Base-by-base conservation (phyloP, 2,888 invertebrate genomes). In the Dyspetes luteomarginatus region DNA sequence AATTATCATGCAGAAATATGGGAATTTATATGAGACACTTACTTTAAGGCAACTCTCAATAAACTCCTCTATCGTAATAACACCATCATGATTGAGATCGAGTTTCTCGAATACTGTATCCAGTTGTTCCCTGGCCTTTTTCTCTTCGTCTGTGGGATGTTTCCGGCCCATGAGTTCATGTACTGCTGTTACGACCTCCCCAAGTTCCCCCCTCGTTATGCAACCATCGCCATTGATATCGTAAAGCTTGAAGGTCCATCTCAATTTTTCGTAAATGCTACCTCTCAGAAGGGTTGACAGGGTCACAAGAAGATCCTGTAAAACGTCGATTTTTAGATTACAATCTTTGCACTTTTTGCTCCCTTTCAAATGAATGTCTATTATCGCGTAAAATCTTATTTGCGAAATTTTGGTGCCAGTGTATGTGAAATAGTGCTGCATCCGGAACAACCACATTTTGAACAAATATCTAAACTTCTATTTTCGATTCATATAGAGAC, bases 211-310 rank as follows among this genome's bases (percentile, higher is more conserved):
- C 85, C 97, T 95, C 67, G 98, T 98, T 90, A 99, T 98, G 89
- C 97, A 97, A 0, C 99, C 99, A 91, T 99, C 98, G 0, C 97
- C 98, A 90, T 99, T 98, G 83, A 98, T 95, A 92, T 99, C 99
- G 92, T 99, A 99, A 75, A 99, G 93, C 86, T 97, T 96, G 93
- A 99, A 99, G 15, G 98, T 98, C 98, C 99, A 99, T 89, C 97
- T 95, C 56, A 99, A 94, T 82, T 98, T 96, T 92, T 99, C 99
- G 92, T 98, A 97, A 22, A 98, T 96, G 0, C 97, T 97, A 3
- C 99, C 99, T 5, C 98, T 95, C 65, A 98, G 95, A 64, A 99
- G 93, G 0, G 98, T 97, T 4, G 98, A 98, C 43, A 99, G 93
- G 26, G 98, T 98, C 83, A 98, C 97, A 85, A 99, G 94, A 89